A percentile compares a stretch with the other conserved stretches of the same genome.
Conservation (phyloP, 92 coral and sea anemone species). For the Palythoa caribaeorum region DNA sequence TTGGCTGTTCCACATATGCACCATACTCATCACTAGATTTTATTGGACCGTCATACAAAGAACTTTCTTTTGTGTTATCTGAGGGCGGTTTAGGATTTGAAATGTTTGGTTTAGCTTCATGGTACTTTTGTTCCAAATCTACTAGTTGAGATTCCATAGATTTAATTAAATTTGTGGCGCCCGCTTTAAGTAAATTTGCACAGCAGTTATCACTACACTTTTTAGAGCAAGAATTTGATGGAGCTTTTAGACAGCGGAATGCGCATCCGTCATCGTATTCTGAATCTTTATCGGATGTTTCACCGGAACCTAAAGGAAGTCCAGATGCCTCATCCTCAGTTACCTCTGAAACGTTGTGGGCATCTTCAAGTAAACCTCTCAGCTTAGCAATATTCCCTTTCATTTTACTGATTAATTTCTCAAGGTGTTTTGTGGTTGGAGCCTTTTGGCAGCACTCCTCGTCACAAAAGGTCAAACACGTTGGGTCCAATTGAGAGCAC, state of each 20-base stretch:
- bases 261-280: background rate
- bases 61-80: background rate
- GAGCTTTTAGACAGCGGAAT: conserved; percentile 9
- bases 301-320: conserved; percentile 5
- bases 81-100: background rate
- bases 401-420: conserved; percentile 20
- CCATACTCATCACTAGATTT: conserved; percentile 26
- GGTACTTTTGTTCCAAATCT: conserved; percentile 34
- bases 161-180: conserved; percentile 14
- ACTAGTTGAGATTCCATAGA: conserved; percentile 33
- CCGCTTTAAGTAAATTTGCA: conserved; percentile 14
- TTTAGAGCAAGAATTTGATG: conserved; percentile 47
- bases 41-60: conserved; percentile 20
- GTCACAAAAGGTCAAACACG: conserved; percentile 26
- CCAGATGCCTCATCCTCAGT: background rate
- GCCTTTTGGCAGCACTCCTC: conserved; percentile 35
- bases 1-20: conserved; percentile 39
- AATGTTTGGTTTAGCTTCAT: background rate
- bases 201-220: conserved; percentile 33
- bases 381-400: conserved; percentile 33
- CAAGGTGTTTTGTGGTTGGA: background rate
- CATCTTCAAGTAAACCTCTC: conserved; percentile 15
- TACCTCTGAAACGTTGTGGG: conserved; percentile 17
- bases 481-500: conserved; percentile 25
- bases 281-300: background rate